Base-by-base conservation (phyloP, 2,113 vertebrate species). In the Oryzias celebensis region DNA sequence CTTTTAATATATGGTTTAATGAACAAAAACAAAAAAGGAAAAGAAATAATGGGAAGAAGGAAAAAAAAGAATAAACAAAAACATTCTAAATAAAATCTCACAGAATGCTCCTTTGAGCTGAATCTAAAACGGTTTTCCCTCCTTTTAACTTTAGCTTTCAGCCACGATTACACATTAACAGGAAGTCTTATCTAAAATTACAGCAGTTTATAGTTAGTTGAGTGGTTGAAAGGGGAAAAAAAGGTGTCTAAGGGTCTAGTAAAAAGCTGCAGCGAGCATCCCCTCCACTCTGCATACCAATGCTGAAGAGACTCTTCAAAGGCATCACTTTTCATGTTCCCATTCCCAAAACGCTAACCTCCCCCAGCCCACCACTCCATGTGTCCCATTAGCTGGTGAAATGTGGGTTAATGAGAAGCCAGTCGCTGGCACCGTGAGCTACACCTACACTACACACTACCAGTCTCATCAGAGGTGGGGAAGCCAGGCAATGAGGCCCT, bases 361-460 rank as follows among this genome's bases (percentile, higher is more conserved):
- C 12, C 26, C 8, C 12, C 26, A 54, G 20, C 22, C 44, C 31
- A 24, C 8, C 14, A 4, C 55, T 49, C 44, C 1, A 1, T 1
- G 17, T 52, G 64, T 73, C 75, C 72, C 66, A 82, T 74, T 65
- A 80, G 73, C 58, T 26, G 24, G 57, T 15, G 55, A 85, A 76
- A 89, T 82, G 70, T 85, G 61, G 83, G 84, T 87, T 89, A 88
- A 90, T 85, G 82, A 89, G 77, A 75, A 80, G 63, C 69, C 76
- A 73, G 79, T 68, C 66, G 7, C 64, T 69, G 77, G 58, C 65
- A 52, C 71, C 26, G 58, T 62, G 69, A 78, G 65, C 80, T 65
- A 58, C 72, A 84, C 78, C 78, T 75, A 28, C 57, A 62, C 36
- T 3, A 12, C 7, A 12, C 10, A 36, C 62, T 22, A 59, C 24